phyloP scores from a whole-genome alignment of 1,140 invertebrate species.

The Drosophila obscura region DNA sequence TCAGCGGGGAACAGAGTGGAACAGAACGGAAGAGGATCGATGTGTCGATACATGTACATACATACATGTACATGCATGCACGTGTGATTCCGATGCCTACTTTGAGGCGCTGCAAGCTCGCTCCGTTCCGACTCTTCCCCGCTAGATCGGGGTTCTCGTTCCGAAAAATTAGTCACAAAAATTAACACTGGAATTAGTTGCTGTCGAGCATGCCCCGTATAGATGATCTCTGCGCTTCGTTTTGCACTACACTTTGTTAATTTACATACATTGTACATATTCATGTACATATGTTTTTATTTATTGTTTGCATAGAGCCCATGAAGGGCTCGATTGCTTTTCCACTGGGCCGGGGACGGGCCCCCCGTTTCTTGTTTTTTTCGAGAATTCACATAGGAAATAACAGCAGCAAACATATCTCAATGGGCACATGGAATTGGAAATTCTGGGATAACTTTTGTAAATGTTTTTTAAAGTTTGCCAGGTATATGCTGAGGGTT shows the following conservation, averaged over 20 bases:
- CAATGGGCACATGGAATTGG: too few relatives aligned
- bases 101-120: conserved; percentile 14
- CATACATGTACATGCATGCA: too few relatives aligned
- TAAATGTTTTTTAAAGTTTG: not conserved
- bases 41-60: too few relatives aligned
- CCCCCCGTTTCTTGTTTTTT: conserved; percentile 17
- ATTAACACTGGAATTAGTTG: conserved; percentile 26
- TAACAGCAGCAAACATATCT: not conserved
- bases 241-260: conserved; percentile 28
- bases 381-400: too few relatives aligned
- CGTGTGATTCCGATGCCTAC: conserved; percentile 29
- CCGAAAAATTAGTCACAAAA: conserved; percentile 40
- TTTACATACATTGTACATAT: not conserved
- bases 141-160: not conserved
- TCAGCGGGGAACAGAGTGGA: too few relatives aligned
- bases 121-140: not conserved
- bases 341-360: conserved; percentile 1
- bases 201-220: conserved; percentile 24
- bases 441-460: not conserved
- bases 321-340: not conserved
- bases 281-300: not conserved
- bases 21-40: too few relatives aligned
- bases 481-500: not conserved
- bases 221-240: conserved; percentile 23
- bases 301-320: too few relatives aligned